Evolutionary conservation across 2,888 invertebrate genomes (phyloP).

Genomic region (Ectemnius continuus): DNA sequence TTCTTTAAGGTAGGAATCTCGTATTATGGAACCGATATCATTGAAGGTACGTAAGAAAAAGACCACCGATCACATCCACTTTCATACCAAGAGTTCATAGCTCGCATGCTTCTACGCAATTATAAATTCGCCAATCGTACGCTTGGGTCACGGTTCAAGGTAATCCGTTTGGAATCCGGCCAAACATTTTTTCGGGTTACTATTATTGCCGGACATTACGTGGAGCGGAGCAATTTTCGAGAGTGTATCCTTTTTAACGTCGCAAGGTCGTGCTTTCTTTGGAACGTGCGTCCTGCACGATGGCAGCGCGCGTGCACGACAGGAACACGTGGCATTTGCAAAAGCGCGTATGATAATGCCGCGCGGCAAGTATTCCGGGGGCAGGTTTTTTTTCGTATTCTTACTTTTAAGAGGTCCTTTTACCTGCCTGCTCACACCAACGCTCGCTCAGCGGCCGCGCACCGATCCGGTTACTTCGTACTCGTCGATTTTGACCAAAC

Average conservation of each 20-base stretch:
- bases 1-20: constrained; percentile 63
- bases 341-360: not conserved
- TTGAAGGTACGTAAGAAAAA: constrained; percentile 17
- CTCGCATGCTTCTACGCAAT: no score
- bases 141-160: no score
- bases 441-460: no score
- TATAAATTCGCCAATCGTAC: no score
- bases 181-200: not conserved
- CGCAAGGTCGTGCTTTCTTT: constrained; percentile 5
- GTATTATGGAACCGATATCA: constrained; percentile 28
- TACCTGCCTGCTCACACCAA: not conserved
- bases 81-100: no score
- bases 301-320: not conserved
- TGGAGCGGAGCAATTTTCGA: not conserved
- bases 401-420: not conserved
- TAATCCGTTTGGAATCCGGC: no score
- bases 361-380: not conserved
- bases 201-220: not conserved
- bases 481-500: constrained; percentile 3
- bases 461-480: not conserved
- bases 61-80: no score
- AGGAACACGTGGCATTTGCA: not conserved
- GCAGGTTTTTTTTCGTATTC: constrained; percentile 7
- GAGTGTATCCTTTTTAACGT: not conserved
- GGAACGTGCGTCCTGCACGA: no score